Evolutionary conservation across 64 coral and sea anemone species (phyloP), one percentile per base, ranked within the genome.

Genomic region (Montipora sp.): DNA sequence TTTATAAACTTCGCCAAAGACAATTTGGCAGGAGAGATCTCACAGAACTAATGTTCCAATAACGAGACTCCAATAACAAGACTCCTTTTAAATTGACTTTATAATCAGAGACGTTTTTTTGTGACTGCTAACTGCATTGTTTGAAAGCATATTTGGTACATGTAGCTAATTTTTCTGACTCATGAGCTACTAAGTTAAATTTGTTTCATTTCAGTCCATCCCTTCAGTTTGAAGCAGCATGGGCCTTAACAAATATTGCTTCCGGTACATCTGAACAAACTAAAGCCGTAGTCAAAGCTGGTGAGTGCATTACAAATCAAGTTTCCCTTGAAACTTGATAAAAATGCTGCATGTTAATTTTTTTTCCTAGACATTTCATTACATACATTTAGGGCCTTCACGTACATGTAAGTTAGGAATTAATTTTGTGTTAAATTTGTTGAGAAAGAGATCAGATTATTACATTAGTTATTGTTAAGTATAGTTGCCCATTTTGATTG

Each of bases 231-330:
- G 97, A 98, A 78, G 97, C 97, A 72, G 97, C 97, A 13, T 98
- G 97, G 97, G 97, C 97, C 1, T 90, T 98, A 69, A 98, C 97
- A 47, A 98, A 98, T 47, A 98, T 99, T 83, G 94, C 98, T 1
- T 99, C 98, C 71, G 97, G 97, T n/a, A 98, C 92, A 46, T 93
- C 94, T 71, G 95, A 96, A 68, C 98, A 99, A 78, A 99, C 98
- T 16, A 93, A 95, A 80, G 93, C 95, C 60, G 98, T 99, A 8
- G 98, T 99, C 0, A 96, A 93, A 80, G 94, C 92, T 85, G 98
- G 98, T 92, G 51, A 61, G 69, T 47, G 59, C 13, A 68, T 23
- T 67, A 5, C 11, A 57, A 27, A 22, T 21, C 23, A 63, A 63
- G 13, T 16, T 63, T 63, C 14, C 14, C 9, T 14, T 36, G 36